A percentile compares a stretch with the other conserved stretches of the same genome.
Conservation (phyloP, 2,113 vertebrate species). For the Gobiocypris rarus region DNA sequence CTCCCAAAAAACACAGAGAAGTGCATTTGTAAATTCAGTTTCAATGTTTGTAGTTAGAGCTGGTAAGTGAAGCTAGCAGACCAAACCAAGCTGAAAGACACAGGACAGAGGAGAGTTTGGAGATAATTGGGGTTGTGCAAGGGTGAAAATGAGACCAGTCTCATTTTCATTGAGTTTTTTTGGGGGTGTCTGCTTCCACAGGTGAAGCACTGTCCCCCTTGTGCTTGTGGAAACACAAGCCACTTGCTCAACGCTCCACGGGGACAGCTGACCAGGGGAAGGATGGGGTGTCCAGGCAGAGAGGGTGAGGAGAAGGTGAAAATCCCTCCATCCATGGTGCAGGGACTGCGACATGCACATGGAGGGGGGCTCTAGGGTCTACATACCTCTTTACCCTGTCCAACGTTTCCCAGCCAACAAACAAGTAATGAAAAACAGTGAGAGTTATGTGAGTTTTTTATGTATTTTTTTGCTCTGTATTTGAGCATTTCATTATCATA, state of each 20-base stretch:
- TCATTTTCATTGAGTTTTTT: slow-evolving; percentile 76
- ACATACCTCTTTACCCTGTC: slow-evolving; percentile 99
- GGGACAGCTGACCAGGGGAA: slow-evolving; percentile 64
- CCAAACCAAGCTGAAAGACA: slow-evolving; percentile 67
- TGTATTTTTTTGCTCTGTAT: slow-evolving; percentile 17
- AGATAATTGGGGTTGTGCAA: slow-evolving; percentile 41
- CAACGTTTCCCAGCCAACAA: slow-evolving; percentile 88
- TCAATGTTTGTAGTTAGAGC: slow-evolving; percentile 13
- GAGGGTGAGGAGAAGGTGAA: slow-evolving; percentile 65
- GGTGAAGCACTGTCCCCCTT: slow-evolving; percentile 46
- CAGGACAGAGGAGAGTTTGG: slow-evolving; percentile 42
- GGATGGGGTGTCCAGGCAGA: slow-evolving; percentile 52
- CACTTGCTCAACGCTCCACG: slow-evolving; percentile 67
- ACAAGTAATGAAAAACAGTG: slow-evolving; percentile 90
- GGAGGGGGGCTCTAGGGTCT: slow-evolving; percentile 61
- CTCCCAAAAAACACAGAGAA: not conserved
- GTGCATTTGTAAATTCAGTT: not conserved
- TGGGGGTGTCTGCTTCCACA: slow-evolving; percentile 68
- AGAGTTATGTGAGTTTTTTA: slow-evolving; percentile 70
- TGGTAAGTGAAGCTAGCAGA: slow-evolving; percentile 36
- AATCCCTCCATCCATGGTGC: slow-evolving; percentile 79
- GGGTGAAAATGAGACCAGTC: slow-evolving; percentile 59
- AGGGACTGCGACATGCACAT: slow-evolving; percentile 82
- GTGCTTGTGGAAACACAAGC: slow-evolving; percentile 77
- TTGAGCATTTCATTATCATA: not conserved